A percentile compares a stretch with the other conserved stretches of the same genome.
Evolutionary conservation across 2,113 vertebrate genomes (phyloP).

Genomic region (Catagonus wagneri): DNA sequence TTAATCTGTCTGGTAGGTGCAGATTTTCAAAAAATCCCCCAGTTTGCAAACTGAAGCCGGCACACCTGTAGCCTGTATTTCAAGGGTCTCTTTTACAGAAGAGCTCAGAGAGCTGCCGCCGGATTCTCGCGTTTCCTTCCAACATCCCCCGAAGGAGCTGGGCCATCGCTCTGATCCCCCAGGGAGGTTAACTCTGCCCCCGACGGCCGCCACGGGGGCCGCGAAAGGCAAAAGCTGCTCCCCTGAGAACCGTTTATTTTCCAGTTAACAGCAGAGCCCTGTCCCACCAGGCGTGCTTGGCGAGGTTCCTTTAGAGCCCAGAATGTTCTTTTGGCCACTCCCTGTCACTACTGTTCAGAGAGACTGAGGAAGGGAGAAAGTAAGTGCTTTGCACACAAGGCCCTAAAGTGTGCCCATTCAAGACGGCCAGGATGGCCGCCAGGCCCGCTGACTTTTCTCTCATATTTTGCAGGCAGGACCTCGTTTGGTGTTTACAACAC

Average conservation of each 20-base stretch:
- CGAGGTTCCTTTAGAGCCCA: slow-evolving; percentile 21
- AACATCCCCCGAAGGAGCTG: slow-evolving; percentile 59
- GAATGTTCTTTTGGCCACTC: slow-evolving; percentile 43
- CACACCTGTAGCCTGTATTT: slow-evolving; percentile 75
- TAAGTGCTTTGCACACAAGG: neutral
- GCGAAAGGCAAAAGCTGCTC: slow-evolving; percentile 33
- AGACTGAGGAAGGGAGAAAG: slow-evolving; percentile 9
- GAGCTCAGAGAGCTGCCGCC: slow-evolving; percentile 68
- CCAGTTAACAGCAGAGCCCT: slow-evolving; percentile 67
- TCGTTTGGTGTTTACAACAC: neutral
- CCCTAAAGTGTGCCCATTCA: too few relatives aligned
- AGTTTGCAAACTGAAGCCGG: slow-evolving; percentile 69
- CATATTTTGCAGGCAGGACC: neutral
- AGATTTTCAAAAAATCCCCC: slow-evolving; percentile 73
- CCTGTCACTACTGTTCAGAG: neutral
- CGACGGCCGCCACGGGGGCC: slow-evolving; percentile 48
- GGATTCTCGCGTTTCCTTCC: slow-evolving; percentile 71
- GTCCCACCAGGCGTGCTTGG: neutral
- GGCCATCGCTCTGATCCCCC: slow-evolving; percentile 71
- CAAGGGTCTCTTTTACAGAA: slow-evolving; percentile 73
- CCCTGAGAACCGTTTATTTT: slow-evolving; percentile 65
- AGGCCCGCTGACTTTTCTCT: neutral
- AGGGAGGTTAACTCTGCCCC: slow-evolving; percentile 73
- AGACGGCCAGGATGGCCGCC: too few relatives aligned
- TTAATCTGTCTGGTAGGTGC: slow-evolving; percentile 80